A percentile compares a stretch with the other conserved stretches of the same genome.
Evolutionary conservation across 1,140 invertebrate genomes (phyloP).

Genomic region (Cotesia chilonis): DNA sequence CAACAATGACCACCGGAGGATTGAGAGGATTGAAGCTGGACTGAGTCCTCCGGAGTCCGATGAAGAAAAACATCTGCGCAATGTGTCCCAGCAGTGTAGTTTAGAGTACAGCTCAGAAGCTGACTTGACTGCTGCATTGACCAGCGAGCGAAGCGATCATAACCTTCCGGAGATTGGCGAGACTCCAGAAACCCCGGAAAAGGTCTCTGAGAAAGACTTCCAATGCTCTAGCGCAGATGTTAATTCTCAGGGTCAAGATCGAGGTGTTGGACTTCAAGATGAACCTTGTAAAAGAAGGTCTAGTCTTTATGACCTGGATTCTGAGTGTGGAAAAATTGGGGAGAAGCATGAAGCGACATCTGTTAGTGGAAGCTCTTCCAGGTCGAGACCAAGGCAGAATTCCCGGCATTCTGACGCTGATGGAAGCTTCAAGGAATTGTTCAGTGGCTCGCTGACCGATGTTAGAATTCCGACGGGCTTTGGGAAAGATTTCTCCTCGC

Average conservation of each 20-base stretch:
- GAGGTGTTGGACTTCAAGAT: slow-evolving; percentile 46
- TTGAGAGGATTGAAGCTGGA: slow-evolving; percentile 51
- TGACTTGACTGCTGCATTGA: slow-evolving; percentile 73
- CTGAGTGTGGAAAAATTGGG: slow-evolving; percentile 48
- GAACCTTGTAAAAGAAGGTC: slow-evolving; percentile 57
- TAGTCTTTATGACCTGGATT: slow-evolving; percentile 50
- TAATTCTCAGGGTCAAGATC: neutral
- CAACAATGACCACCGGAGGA: slow-evolving; percentile 51
- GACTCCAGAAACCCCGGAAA: slow-evolving; percentile 38
- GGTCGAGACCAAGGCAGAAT: slow-evolving; percentile 41
- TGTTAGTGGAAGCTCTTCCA: slow-evolving; percentile 41
- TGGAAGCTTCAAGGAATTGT: slow-evolving; percentile 36
- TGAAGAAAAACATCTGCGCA: slow-evolving; percentile 64
- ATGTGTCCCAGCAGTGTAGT: slow-evolving; percentile 68
- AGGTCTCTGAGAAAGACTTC: slow-evolving; percentile 28
- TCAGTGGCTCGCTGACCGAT: slow-evolving; percentile 34
- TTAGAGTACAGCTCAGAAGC: slow-evolving; percentile 80
- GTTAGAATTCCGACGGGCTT: slow-evolving; percentile 35
- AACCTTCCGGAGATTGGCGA: slow-evolving; percentile 60
- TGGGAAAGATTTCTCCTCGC: slow-evolving; percentile 46
- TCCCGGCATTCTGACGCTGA: slow-evolving; percentile 43
- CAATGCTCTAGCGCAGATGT: slow-evolving; percentile 39
- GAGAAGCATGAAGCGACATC: slow-evolving; percentile 48
- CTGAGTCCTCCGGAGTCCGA: slow-evolving; percentile 57
- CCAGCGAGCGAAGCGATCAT: slow-evolving; percentile 58